Conservation (phyloP, 92 coral and sea anemone genomes). For the Nematostella vectensis region DNA sequence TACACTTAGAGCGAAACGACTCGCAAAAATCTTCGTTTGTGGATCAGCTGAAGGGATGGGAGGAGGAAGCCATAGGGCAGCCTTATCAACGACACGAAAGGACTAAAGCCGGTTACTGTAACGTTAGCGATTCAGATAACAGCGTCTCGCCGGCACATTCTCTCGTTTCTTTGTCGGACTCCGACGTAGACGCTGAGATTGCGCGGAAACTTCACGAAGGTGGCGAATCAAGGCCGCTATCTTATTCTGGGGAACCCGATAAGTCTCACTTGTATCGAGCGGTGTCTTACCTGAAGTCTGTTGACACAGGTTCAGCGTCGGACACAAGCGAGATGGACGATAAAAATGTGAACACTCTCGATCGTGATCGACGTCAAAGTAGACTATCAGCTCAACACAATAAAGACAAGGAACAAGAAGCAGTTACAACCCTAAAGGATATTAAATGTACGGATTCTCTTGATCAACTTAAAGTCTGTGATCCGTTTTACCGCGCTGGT, state of each 20-base stretch:
- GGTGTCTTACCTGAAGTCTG: conserved; percentile 45
- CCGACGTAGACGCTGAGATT: conserved; percentile 73
- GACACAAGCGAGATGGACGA: conserved; percentile 36
- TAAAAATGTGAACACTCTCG: conserved; percentile 10
- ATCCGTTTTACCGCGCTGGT: conserved; percentile 52
- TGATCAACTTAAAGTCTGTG: conserved; percentile 72
- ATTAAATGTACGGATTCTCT: conserved; percentile 41
- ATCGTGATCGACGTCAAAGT: neutral
- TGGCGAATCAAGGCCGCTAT: conserved; percentile 17
- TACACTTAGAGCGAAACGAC: conserved; percentile 62
- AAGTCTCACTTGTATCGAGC: conserved; percentile 42
- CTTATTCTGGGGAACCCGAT: conserved; percentile 32
- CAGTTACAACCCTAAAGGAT: conserved; percentile 23
- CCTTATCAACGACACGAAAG: conserved; percentile 64
- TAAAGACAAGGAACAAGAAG: conserved; percentile 20
- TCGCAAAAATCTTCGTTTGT: conserved; percentile 41
- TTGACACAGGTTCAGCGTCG: conserved; percentile 67
- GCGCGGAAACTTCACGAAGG: conserved; percentile 43
- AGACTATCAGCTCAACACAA: conserved; percentile 10
- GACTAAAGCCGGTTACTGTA: conserved; percentile 9
- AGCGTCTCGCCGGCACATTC: conserved; percentile 85
- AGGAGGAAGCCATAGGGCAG: conserved; percentile 18
- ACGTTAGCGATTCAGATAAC: conserved; percentile 66
- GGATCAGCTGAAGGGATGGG: conserved; percentile 60
- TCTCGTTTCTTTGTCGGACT: conserved; percentile 70